Conservation (phyloP, 2,797 vertebrate genomes). For the Pangasius macronema region DNA sequence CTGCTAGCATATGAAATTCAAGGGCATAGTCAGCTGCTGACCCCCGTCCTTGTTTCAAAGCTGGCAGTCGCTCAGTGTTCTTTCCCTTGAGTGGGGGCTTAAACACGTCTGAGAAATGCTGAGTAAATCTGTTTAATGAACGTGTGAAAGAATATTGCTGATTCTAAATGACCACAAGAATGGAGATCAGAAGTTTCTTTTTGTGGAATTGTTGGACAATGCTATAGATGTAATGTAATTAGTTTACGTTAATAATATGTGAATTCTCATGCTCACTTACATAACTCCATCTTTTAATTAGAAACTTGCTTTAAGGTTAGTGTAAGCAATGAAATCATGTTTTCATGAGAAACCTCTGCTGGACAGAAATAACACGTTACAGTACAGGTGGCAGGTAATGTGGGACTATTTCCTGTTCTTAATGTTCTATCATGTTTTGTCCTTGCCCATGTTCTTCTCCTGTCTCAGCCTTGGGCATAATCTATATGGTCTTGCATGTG, state of each 20-base stretch:
- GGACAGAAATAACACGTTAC: neutral
- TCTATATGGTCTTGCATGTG: neutral
- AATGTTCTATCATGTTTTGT: neutral
- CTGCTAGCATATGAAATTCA: neutral
- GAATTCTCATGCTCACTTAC: too few relatives aligned
- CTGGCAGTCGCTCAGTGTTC: neutral
- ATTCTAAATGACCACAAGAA: neutral
- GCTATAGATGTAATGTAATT: neutral
- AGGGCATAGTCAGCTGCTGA: slow-evolving; percentile 9
- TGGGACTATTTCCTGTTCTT: neutral
- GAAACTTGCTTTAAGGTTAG: too few relatives aligned
- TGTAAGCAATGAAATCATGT: neutral
- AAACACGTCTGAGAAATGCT: neutral
- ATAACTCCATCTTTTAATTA: too few relatives aligned
- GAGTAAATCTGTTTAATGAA: slow-evolving; percentile 2
- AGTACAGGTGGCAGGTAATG: neutral
- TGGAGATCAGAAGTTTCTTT: neutral
- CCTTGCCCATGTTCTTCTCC: neutral
- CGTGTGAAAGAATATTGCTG: neutral
- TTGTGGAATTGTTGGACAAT: neutral
- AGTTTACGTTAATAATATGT: too few relatives aligned
- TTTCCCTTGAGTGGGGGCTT: neutral
- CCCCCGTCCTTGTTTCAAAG: neutral
- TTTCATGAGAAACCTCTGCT: neutral
- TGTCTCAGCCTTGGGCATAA: neutral